A percentile compares a stretch with the other conserved stretches of the same genome.
phyloP scores from a whole-genome alignment of 2,888 invertebrate species.

The Drosophila diplacantha region DNA sequence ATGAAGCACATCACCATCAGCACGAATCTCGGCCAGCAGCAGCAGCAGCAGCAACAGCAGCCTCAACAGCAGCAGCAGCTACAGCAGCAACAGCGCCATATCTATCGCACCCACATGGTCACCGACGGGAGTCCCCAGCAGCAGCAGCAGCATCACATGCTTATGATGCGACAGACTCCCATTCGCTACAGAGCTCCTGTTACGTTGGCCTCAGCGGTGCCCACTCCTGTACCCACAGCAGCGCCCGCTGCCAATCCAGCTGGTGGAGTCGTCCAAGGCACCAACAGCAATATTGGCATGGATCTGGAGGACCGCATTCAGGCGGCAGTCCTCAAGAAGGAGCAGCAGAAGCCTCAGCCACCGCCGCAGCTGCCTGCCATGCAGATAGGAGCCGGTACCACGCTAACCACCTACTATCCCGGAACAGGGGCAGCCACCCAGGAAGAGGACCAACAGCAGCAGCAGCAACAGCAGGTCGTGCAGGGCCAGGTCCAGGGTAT shows the following conservation, averaged over 20 bases:
- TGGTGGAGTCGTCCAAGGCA: slow-evolving; percentile 10
- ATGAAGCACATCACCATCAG: slow-evolving; percentile 65
- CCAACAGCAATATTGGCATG: slow-evolving; percentile 46
- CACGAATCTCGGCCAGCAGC: slow-evolving; percentile 52
- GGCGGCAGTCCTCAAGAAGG: slow-evolving; percentile 75
- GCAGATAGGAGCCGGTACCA: slow-evolving; percentile 57
- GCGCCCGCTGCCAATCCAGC: slow-evolving; percentile 16
- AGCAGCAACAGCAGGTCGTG: slow-evolving; percentile 25
- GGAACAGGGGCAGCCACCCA: slow-evolving; percentile 32
- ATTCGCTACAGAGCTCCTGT: slow-evolving; percentile 50
- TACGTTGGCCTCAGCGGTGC: slow-evolving; percentile 33
- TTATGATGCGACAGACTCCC: slow-evolving; percentile 51
- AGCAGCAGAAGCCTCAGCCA: slow-evolving; percentile 65
- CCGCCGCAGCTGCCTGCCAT: slow-evolving; percentile 19
- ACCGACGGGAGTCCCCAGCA: slow-evolving; percentile 42
- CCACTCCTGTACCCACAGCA: slow-evolving; percentile 31
- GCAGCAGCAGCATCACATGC: slow-evolving; percentile 56
- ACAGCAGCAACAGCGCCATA: slow-evolving; percentile 54
- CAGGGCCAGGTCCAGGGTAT: slow-evolving; percentile 39
- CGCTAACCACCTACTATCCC: slow-evolving; percentile 71
- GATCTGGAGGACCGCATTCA: slow-evolving; percentile 77
- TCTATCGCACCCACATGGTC: slow-evolving; percentile 59
- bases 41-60: slow-evolving; percentile 48
- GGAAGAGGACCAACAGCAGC: slow-evolving; percentile 67
- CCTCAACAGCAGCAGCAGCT: slow-evolving; percentile 24